Evolutionary conservation across 1,140 invertebrate genomes (phyloP).

Genomic region (Dreissena rostriformis): DNA sequence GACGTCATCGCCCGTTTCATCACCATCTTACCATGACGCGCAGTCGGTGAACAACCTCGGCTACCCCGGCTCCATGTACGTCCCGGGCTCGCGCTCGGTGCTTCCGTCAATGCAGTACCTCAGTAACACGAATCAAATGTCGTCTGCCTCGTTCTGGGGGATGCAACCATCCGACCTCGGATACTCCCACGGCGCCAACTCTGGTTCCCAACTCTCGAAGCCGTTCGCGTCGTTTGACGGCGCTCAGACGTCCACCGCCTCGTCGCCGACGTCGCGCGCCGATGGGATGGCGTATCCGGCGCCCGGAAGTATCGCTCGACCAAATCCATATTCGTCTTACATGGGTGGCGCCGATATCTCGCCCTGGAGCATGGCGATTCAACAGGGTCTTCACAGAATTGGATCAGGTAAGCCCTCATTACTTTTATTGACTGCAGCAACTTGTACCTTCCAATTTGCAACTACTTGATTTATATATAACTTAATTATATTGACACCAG

Average conservation of each 20-base stretch:
- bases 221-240: conserved; percentile 36
- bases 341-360: conserved; percentile 54
- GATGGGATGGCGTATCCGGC: conserved; percentile 34
- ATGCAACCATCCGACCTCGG: conserved; percentile 45
- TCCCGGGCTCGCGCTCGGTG: conserved; percentile 50
- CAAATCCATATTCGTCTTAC: conserved; percentile 51
- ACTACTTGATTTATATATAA: too few relatives aligned
- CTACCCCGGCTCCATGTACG: conserved; percentile 53
- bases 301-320: conserved; percentile 28
- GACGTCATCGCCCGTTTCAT: conserved; percentile 35
- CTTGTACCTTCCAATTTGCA: too few relatives aligned
- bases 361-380: conserved; percentile 56
- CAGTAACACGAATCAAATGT: conserved; percentile 32
- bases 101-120: conserved; percentile 56
- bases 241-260: conserved; percentile 32
- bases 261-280: conserved; percentile 23
- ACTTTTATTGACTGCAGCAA: too few relatives aligned
- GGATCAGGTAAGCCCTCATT: conserved; percentile 35
- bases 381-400: conserved; percentile 53
- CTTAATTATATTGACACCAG: too few relatives aligned
- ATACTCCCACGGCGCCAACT: conserved; percentile 21
- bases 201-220: conserved; percentile 35
- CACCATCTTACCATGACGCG: conserved; percentile 27
- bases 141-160: conserved; percentile 52
- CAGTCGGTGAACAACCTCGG: conserved; percentile 50